Evolutionary conservation across 2,888 invertebrate species (phyloP).

Genomic region (Merodon equestris): DNA sequence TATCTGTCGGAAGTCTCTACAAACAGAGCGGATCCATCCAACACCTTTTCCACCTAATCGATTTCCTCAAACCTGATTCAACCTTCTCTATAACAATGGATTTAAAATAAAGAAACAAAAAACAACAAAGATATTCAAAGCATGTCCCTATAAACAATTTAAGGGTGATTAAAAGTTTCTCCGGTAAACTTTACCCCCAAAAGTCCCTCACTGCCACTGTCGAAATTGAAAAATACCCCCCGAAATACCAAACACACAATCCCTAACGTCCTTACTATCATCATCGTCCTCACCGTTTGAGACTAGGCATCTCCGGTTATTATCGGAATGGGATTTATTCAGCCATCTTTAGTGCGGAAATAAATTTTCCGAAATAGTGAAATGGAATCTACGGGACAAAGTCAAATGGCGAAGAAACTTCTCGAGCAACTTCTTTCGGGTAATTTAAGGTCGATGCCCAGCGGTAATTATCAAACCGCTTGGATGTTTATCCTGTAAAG

Average conservation of each 20-base stretch:
- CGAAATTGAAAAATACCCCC: constrained; percentile 57
- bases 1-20: too few species aligned
- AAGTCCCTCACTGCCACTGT: background rate
- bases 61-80: constrained; percentile 33
- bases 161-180: constrained; percentile 69
- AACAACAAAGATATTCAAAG: constrained; percentile 57
- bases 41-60: background rate
- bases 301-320: constrained; percentile 43
- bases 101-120: constrained; percentile 21
- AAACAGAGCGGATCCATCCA: too few species aligned
- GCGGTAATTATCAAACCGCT: constrained; percentile 66
- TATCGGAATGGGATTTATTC: constrained; percentile 42
- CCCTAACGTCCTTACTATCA: background rate
- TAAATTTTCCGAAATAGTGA: constrained; percentile 19
- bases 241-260: constrained; percentile 25
- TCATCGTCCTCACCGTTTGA: background rate
- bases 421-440: constrained; percentile 49
- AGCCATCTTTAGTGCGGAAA: constrained; percentile 26
- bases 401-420: constrained; percentile 40
- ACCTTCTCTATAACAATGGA: constrained; percentile 18
- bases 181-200: constrained; percentile 54
- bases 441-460: constrained; percentile 62
- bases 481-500: constrained; percentile 6
- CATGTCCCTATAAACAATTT: constrained; percentile 70
- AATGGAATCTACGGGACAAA: constrained; percentile 5